A percentile compares a stretch with the other conserved stretches of the same genome.
phyloP scores from a whole-genome alignment of 1,140 invertebrate species.

The Euura lappo region DNA sequence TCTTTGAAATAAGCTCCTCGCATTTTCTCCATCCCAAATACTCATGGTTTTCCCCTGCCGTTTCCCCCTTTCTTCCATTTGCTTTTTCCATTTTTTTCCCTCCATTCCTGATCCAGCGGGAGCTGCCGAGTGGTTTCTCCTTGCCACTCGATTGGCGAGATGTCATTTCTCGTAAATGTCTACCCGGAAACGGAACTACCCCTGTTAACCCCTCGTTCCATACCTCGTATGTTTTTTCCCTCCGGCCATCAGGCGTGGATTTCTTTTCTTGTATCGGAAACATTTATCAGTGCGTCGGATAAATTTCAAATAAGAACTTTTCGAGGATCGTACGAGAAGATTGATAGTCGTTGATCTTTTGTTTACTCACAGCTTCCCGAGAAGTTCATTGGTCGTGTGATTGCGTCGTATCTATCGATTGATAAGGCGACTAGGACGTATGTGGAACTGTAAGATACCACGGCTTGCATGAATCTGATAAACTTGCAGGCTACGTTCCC shows the following conservation, averaged over 20 bases:
- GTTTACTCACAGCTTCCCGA: conserved; percentile 86
- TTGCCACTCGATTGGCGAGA: not conserved
- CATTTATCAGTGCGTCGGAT: too few relatives aligned
- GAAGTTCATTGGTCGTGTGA: conserved; percentile 95
- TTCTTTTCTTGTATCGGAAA: too few relatives aligned
- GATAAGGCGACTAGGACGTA: conserved; percentile 94
- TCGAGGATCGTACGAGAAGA: too few relatives aligned
- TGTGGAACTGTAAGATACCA: conserved; percentile 92
- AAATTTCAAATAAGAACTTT: not conserved
- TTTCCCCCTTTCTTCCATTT: too few relatives aligned
- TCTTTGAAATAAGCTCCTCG: not conserved
- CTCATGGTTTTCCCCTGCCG: too few relatives aligned
- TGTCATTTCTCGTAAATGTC: not conserved
- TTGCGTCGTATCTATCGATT: conserved; percentile 93
- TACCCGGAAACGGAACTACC: not conserved
- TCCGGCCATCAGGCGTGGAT: too few relatives aligned
- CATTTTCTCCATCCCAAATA: too few relatives aligned
- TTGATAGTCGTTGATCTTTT: not conserved
- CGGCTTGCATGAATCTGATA: conserved; percentile 81
- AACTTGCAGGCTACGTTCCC: conserved; percentile 89
- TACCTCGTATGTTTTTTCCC: not conserved
- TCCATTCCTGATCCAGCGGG: not conserved
- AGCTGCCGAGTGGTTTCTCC: not conserved
- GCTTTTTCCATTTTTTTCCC: not conserved
- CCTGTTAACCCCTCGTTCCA: conserved; percentile 6